Evolutionary conservation across 1,140 invertebrate species (phyloP).

Genomic region (Nephila pilipes): DNA sequence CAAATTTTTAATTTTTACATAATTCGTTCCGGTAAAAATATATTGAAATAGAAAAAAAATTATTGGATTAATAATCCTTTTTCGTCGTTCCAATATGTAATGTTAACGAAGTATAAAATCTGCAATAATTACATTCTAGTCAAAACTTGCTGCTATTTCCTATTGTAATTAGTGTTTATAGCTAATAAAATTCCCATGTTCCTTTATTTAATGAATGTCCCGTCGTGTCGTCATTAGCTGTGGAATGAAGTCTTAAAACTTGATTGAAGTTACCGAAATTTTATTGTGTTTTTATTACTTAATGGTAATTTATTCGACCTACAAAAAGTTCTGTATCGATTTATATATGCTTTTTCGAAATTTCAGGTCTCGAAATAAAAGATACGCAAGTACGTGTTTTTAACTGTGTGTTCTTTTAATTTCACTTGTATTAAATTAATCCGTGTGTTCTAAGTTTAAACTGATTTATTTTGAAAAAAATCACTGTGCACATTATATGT

Average conservation of each 20-base stretch:
- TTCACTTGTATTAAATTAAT: no score
- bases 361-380: no score
- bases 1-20: no score
- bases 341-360: not conserved
- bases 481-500: no score
- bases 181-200: not conserved
- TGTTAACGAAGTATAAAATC: not conserved
- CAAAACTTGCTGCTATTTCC: not conserved
- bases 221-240: not conserved
- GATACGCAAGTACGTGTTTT: no score
- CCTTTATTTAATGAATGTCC: not conserved
- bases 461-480: no score
- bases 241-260: not conserved
- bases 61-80: not conserved
- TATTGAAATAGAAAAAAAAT: no score
- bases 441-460: no score
- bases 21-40: no score
- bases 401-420: no score
- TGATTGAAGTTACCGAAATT: constrained; percentile 7
- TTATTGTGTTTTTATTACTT: not conserved
- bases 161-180: constrained; percentile 14
- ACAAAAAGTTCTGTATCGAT: not conserved
- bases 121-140: not conserved
- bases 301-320: not conserved
- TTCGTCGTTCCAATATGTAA: not conserved